A percentile compares a stretch with the other conserved stretches of the same genome.
Evolutionary conservation across 2,113 vertebrate genomes (phyloP).

Genomic region (Telmatochromis sp.): DNA sequence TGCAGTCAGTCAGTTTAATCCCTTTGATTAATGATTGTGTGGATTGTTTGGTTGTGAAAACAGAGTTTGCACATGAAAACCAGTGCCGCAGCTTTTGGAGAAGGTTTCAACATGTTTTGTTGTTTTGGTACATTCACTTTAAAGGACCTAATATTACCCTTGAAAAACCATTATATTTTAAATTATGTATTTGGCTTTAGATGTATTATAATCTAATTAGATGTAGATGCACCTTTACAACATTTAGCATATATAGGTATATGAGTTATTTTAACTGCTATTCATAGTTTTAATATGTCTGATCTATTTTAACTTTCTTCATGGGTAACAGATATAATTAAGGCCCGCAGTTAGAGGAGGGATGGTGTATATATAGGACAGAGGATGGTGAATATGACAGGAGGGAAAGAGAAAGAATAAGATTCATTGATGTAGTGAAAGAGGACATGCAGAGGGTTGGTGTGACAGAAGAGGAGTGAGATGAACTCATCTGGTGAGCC

Average conservation of each 20-base stretch:
- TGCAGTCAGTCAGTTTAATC: constrained; percentile 30
- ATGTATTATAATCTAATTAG: neutral
- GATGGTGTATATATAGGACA: neutral
- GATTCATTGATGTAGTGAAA: neutral
- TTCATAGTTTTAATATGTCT: neutral
- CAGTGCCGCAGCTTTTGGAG: neutral
- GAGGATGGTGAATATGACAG: neutral
- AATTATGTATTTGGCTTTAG: neutral
- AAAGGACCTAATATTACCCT: neutral
- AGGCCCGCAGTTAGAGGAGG: neutral
- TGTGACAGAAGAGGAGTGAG: neutral
- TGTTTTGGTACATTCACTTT: neutral
- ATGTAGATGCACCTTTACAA: neutral
- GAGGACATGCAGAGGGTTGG: neutral
- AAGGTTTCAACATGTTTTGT: neutral
- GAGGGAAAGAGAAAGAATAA: neutral
- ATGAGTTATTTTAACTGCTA: neutral
- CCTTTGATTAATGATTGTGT: constrained; percentile 34
- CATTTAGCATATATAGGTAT: neutral
- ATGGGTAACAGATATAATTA: neutral
- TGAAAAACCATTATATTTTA: neutral
- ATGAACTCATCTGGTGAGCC: neutral
- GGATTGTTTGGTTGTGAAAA: neutral
- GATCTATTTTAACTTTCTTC: neutral
- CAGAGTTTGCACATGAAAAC: neutral